phyloP scores from a whole-genome alignment of 2,888 invertebrate genomes.

The Thelaira solivaga region DNA sequence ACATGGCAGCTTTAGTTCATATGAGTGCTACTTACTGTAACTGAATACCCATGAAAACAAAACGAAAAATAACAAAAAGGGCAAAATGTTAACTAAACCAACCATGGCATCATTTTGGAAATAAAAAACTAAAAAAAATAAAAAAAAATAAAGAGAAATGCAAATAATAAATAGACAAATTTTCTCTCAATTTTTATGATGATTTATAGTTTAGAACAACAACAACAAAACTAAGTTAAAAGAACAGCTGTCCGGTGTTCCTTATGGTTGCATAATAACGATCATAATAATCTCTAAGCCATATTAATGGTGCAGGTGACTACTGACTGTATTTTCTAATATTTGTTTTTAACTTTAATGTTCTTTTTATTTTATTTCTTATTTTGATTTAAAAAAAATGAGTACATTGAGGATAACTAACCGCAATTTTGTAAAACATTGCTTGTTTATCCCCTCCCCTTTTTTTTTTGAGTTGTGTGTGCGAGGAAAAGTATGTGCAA shows the following conservation, averaged over 20 bases:
- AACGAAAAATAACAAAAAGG: neutral
- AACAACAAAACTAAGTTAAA: too few relatives aligned
- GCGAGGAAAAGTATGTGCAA: neutral
- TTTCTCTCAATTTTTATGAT: constrained; percentile 49
- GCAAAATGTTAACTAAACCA: constrained; percentile 32
- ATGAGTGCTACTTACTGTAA: neutral
- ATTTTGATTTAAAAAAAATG: neutral
- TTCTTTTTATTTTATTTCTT: neutral
- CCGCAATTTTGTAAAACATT: neutral
- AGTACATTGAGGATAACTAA: neutral
- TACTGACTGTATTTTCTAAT: constrained; percentile 32
- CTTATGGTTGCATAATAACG: neutral
- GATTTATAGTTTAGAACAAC: constrained; percentile 52
- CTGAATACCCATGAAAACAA: too few relatives aligned
- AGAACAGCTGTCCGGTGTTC: constrained; percentile 28
- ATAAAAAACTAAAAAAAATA: neutral
- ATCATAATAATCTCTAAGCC: constrained; percentile 34
- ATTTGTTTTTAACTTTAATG: constrained; percentile 1
- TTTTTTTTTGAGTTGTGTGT: neutral
- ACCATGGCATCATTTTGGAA: constrained; percentile 1
- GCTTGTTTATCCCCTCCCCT: neutral
- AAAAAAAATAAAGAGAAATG: neutral
- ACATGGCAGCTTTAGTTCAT: constrained; percentile 12
- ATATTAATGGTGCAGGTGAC: constrained; percentile 32
- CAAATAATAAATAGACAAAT: constrained; percentile 8